Base-by-base conservation (phyloP, 37 sponge, comb jelly and placozoan genomes). In the Ianthella basta region DNA sequence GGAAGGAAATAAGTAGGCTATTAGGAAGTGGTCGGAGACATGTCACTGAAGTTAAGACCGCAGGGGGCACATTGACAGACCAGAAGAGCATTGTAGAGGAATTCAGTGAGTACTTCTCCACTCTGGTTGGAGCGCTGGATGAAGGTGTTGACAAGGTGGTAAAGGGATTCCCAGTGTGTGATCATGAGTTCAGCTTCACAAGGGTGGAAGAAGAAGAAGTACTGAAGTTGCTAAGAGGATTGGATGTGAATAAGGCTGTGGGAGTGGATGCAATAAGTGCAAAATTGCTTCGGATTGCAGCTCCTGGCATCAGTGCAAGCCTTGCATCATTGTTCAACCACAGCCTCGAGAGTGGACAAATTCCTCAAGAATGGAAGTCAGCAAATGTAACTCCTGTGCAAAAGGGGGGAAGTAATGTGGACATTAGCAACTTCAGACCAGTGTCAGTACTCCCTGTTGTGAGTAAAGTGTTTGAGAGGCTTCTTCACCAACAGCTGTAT, bases 381-480 rank as follows among this genome's bases (percentile, higher is more conserved):
- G 68, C 68, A 19, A 15, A 23, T 14, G 68, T 66, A 19, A 24
- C 68, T 15, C 68, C 68, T 14, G 23, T 66, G 15, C 27, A 66
- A 24, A 66, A 66, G 27, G 23, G 23, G 41, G 38, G 38, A 15
- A 40, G 13, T 15, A 39, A 14, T 14, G 29, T 14, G 23, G 27
- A 24, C 15, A 23, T 34, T 29, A 23, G 79, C 14, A 36, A 77
- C 24, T 77, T 34, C n/a, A 18, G 79, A 13, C 54, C 86, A 29
- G 67, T 86, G 32, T 86, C 86, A 20, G 80, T 86, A 16, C n/a
- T 86, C 4, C 80, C 85, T 24, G 78, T 85, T 34, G 60, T 85
- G 0, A 60, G 15, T 20, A 86, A 79, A 67, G 56, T 86, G 15
- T 44, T 86, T 77, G 86, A 86, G 35, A 12, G n/a, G 50, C 35